Evolutionary conservation across 2,888 invertebrate species (phyloP).

Genomic region (Cephus pygmeus): DNA sequence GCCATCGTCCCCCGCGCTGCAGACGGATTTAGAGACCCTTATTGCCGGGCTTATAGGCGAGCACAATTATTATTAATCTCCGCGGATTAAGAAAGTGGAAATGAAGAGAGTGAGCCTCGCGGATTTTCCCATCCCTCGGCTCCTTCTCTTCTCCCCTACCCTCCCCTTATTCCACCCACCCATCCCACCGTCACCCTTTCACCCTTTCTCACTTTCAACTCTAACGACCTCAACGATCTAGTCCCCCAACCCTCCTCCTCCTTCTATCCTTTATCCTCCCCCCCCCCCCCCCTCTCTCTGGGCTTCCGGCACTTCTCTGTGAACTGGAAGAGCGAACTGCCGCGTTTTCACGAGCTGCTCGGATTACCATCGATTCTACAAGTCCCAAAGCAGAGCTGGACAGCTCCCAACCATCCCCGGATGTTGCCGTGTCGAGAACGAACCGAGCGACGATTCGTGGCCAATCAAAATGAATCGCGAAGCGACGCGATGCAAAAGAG

Average conservation of each 20-base stretch:
- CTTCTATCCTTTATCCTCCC: constrained; percentile 16
- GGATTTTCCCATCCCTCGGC: background rate
- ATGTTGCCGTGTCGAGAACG: background rate
- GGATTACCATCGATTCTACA: background rate
- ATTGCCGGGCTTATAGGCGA: background rate
- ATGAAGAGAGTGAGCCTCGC: background rate
- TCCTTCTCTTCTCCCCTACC: no score
- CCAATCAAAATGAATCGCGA: background rate
- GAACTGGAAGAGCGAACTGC: background rate
- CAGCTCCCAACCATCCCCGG: background rate
- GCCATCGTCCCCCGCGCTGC: background rate
- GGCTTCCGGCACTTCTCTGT: background rate
- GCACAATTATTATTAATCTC: constrained; percentile 2
- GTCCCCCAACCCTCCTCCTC: constrained; percentile 3
- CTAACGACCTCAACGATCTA: constrained; percentile 7
- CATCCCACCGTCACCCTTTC: background rate
- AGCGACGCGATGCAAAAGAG: background rate
- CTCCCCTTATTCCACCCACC: background rate
- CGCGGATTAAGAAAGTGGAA: constrained; percentile 1
- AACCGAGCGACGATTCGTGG: background rate
- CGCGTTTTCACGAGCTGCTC: background rate
- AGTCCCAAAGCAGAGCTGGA: background rate
- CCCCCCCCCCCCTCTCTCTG: constrained; percentile 5
- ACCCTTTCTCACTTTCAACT: background rate
- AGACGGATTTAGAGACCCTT: constrained; percentile 1